Evolutionary conservation across 2,888 invertebrate species (phyloP).

Genomic region (Heliconius charithonia): DNA sequence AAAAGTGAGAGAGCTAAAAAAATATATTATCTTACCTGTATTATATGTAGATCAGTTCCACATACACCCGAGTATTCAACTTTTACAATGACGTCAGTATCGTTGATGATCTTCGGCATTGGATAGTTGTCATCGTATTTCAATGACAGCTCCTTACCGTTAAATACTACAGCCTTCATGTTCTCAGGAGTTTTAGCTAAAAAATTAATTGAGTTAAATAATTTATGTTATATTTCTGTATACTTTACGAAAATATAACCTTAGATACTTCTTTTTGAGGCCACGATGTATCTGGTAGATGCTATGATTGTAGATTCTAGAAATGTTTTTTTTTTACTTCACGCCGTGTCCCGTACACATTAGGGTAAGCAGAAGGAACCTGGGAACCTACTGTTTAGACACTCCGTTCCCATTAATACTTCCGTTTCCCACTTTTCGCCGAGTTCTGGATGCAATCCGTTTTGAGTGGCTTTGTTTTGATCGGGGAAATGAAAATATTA

Average conservation of each 20-base stretch:
- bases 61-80: conserved; percentile 88
- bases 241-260: not conserved
- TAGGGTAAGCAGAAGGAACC: no score
- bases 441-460: no score
- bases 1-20: no score
- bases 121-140: conserved; percentile 72
- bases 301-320: no score
- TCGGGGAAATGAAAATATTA: not conserved
- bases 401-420: no score
- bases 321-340: no score
- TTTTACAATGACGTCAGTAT: conserved; percentile 86
- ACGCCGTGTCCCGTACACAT: no score
- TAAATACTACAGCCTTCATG: conserved; percentile 85
- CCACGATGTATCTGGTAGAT: no score
- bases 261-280: no score
- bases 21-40: conserved; percentile 77
- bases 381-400: no score
- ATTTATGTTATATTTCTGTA: not conserved
- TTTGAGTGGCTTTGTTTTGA: no score
- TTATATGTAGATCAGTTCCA: conserved; percentile 89
- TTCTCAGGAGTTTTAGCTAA: conserved; percentile 48
- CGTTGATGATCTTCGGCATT: conserved; percentile 74
- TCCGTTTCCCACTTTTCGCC: no score
- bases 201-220: conserved; percentile 34
- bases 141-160: conserved; percentile 71